phyloP scores from a whole-genome alignment of 2,888 invertebrate species.

The Matsumyia berberina region DNA sequence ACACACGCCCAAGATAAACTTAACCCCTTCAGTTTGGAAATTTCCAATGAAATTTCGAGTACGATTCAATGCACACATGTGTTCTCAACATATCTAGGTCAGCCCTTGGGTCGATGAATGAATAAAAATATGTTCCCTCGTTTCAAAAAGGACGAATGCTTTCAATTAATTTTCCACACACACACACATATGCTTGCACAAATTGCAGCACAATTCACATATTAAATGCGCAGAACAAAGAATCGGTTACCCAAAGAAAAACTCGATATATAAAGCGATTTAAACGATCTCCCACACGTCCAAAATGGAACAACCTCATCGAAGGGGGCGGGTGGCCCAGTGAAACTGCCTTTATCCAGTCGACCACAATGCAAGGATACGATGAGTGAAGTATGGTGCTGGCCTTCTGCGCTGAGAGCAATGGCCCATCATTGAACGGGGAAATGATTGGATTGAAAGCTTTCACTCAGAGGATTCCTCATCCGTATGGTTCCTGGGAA shows the following conservation, averaged over 20 bases:
- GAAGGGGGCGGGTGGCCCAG: no score
- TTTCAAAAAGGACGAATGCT: conserved; percentile 7
- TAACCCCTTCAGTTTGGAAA: no score
- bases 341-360: conserved; percentile 16
- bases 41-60: no score
- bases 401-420: conserved; percentile 17
- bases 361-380: conserved; percentile 44
- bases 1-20: no score
- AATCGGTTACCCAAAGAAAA: conserved; percentile 24
- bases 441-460: conserved; percentile 58
- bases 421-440: conserved; percentile 62
- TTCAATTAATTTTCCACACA: conserved; percentile 30
- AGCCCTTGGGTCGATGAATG: background rate
- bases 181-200: background rate
- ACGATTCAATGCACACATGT: background rate
- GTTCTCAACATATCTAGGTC: background rate
- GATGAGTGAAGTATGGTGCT: conserved; percentile 16
- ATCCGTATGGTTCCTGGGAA: conserved; percentile 17
- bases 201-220: background rate
- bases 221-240: conserved; percentile 32
- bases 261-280: conserved; percentile 36
- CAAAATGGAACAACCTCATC: background rate
- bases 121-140: background rate
- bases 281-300: conserved; percentile 56
- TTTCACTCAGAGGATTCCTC: conserved; percentile 48